Conservation (phyloP, 2,888 invertebrate species). For the Parnassius glacialis region DNA sequence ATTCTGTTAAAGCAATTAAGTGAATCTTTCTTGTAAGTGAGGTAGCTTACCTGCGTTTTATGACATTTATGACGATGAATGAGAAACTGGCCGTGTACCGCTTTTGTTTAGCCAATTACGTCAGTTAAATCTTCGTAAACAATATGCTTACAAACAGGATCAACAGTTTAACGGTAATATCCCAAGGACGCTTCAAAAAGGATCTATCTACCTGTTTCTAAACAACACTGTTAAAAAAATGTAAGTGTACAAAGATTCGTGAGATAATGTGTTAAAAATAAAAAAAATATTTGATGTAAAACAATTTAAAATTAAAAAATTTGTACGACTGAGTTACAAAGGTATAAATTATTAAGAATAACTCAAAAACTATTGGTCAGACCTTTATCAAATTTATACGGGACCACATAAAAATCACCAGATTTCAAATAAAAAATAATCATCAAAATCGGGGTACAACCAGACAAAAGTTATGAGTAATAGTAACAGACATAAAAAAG, state of each 20-base stretch:
- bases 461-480: too few species aligned
- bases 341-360: too few species aligned
- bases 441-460: too few species aligned
- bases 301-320: too few species aligned
- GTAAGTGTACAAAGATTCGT: slow-evolving; percentile 21
- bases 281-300: too few species aligned
- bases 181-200: slow-evolving; percentile 48
- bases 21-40: slow-evolving; percentile 62
- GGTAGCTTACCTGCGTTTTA: slow-evolving; percentile 77
- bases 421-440: too few species aligned
- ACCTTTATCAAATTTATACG: too few species aligned
- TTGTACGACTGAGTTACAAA: too few species aligned
- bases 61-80: slow-evolving; percentile 50
- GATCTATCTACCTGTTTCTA: slow-evolving; percentile 53
- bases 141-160: slow-evolving; percentile 58
- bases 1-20: slow-evolving; percentile 62
- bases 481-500: too few species aligned
- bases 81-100: slow-evolving; percentile 39
- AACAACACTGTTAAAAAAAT: slow-evolving; percentile 34
- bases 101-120: slow-evolving; percentile 74
- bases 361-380: too few species aligned
- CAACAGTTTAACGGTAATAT: slow-evolving; percentile 66
- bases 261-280: not conserved
- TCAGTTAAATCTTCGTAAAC: slow-evolving; percentile 58
- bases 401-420: too few species aligned